These are phyloP conservation scores for Dicranocentrus wangi DNA, from an alignment of 2,888 invertebrate genomes.

Conservation along the genomic window DNA sequence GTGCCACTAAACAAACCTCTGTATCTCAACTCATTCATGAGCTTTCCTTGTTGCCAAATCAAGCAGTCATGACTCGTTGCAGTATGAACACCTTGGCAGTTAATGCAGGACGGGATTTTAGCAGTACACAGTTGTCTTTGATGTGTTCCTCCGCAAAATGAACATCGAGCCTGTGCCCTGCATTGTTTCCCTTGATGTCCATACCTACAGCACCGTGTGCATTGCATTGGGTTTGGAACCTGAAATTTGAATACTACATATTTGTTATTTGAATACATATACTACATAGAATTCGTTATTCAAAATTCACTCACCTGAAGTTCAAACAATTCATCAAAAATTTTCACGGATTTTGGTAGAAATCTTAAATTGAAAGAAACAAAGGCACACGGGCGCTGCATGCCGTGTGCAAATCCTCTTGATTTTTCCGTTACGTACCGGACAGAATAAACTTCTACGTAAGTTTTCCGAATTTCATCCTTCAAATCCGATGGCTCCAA, in stretches of 20 bases:
- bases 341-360: constrained; percentile 54
- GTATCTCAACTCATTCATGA: constrained; percentile 68
- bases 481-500: constrained; percentile 68
- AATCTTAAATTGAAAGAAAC: constrained; percentile 66
- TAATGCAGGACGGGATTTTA: constrained; percentile 58
- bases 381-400: constrained; percentile 66
- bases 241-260: constrained; percentile 19
- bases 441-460: constrained; percentile 65
- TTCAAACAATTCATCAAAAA: constrained; percentile 63
- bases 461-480: constrained; percentile 55
- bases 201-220: constrained; percentile 65
- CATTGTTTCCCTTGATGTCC: constrained; percentile 69
- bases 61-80: constrained; percentile 65
- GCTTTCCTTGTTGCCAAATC: constrained; percentile 68
- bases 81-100: constrained; percentile 61
- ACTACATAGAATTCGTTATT: background rate
- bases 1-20: no score
- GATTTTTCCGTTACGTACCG: constrained; percentile 65
- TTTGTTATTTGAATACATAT: background rate
- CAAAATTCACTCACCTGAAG: constrained; percentile 56
- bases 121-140: constrained; percentile 57
- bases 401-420: constrained; percentile 46
- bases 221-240: constrained; percentile 70
- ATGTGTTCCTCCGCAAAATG: constrained; percentile 62
- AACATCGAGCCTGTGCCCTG: constrained; percentile 55